Evolutionary conservation across 2,113 vertebrate genomes (phyloP), one percentile per base, ranked within the genome.

Genomic region (Hippotragus niger): DNA sequence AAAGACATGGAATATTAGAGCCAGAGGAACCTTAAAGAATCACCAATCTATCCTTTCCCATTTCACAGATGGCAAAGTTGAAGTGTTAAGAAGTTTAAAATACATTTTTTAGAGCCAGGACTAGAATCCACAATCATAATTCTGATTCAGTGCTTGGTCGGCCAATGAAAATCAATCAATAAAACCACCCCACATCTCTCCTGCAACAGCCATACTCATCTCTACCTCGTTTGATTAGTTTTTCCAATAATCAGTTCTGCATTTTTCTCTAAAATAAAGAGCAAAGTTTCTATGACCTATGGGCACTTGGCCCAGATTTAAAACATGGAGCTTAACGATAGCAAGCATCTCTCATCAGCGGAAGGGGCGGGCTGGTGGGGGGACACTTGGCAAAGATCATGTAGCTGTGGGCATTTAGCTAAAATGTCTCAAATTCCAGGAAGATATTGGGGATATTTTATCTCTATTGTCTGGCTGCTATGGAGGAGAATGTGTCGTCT

Each of bases 401-500:
- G 62, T 96, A 87, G 58, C 80, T 97, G 90, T 84, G 25, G 0
- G n/a, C 74, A 88, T 84, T 96, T 87, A 76, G 33, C 55, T 97
- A 64, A 97, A 96, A 90, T 13, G 3, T 97, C 81, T 62, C 57
- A 88, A 94, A 96, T 92, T 60, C 85, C 76, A 96, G 71, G 90
- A 90, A 91, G 76, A 53, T 94, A 88, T 36, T 82, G 67, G 33
- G 47, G 21, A 55, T 96, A 5, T 45, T 95, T 98, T 94, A 27
- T 94, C 90, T 95, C 91, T 52, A 53, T 96, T 96, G 29, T 47
- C 29, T 82, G 97, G 88, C 64, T 98, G 0, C 16, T 93, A 97
- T 9, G 15, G 31, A 97, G 25, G 94, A 96, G 47, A 86, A 96
- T 96, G 71, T 33, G 19, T 95, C 45, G 15, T 95, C 92, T 96